A percentile compares a stretch with the other conserved stretches of the same genome.
phyloP scores from a whole-genome alignment of 2,113 vertebrate genomes.

The Rattus rattus region DNA sequence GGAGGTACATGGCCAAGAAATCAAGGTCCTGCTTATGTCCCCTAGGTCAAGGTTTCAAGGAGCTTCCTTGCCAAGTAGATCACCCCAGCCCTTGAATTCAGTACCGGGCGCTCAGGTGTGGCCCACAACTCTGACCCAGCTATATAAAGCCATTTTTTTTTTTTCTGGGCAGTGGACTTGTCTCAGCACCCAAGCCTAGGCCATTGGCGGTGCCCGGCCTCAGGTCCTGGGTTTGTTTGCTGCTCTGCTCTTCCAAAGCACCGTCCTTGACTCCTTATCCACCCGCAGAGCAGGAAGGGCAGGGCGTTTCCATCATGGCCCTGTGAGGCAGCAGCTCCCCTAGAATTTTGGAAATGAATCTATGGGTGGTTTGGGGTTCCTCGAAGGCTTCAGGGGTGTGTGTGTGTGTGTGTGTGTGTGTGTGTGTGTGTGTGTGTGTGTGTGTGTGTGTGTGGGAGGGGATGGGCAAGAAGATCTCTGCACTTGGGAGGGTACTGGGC shows the following conservation, averaged over 20 bases:
- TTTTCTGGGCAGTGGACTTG: not conserved
- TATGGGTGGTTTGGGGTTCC: not conserved
- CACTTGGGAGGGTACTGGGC: not conserved
- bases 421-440: too few species aligned
- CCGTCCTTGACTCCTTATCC: not conserved
- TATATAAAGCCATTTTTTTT: not conserved
- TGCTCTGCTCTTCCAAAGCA: not conserved
- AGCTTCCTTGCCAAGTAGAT: not conserved
- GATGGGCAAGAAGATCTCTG: not conserved
- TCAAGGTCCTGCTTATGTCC: not conserved
- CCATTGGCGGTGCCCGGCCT: not conserved
- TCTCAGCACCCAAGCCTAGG: not conserved
- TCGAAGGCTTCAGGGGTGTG: not conserved
- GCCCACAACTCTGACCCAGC: too few species aligned
- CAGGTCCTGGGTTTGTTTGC: not conserved
- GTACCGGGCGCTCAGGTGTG: not conserved
- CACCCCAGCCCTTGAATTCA: not conserved
- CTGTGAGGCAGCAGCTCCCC: not conserved
- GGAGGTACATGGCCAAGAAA: not conserved
- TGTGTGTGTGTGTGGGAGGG: too few species aligned
- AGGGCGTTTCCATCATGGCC: not conserved
- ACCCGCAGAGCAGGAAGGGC: not conserved
- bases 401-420: too few species aligned
- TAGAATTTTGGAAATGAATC: not conserved
- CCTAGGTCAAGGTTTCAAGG: not conserved